Percentiles rank a stretch among this genome's conserved stretches.
Conservation (phyloP, 2,888 invertebrate genomes). For the Drosophila flavopinicola region DNA sequence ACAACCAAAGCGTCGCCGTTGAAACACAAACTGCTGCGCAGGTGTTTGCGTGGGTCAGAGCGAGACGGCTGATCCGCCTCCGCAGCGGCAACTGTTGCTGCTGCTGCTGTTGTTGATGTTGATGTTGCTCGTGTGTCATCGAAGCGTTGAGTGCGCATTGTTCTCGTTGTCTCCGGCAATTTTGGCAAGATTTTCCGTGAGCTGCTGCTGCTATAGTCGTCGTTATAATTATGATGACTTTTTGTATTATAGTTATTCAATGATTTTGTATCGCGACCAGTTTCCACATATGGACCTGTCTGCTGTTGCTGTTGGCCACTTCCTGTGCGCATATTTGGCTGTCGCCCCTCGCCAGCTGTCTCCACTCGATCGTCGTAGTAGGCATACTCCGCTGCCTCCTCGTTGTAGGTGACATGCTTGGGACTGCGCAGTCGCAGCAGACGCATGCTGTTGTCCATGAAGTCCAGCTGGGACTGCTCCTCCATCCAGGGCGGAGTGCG, state of each 20-base stretch:
- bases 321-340: slow-evolving; percentile 76
- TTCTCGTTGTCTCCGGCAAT: slow-evolving; percentile 49
- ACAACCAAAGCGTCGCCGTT: slow-evolving; percentile 80
- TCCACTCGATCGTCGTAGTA: too few relatives aligned
- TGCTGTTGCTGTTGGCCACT: slow-evolving; percentile 53
- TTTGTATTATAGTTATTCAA: slow-evolving; percentile 71
- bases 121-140: slow-evolving; percentile 52
- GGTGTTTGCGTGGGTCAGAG: slow-evolving; percentile 76
- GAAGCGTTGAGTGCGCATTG: slow-evolving; percentile 42
- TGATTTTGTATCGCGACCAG: slow-evolving; percentile 64
- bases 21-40: slow-evolving; percentile 83
- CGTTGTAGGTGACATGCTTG: slow-evolving; percentile 74
- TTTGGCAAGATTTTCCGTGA: slow-evolving; percentile 75
- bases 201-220: slow-evolving; percentile 33
- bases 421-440: slow-evolving; percentile 62
- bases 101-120: slow-evolving; percentile 9
- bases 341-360: too few relatives aligned
- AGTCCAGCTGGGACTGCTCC: slow-evolving; percentile 39
- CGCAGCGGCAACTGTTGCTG: slow-evolving; percentile 26
- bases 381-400: slow-evolving; percentile 70
- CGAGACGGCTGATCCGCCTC: slow-evolving; percentile 46
- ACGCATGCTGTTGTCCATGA: slow-evolving; percentile 61
- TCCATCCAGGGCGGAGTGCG: slow-evolving; percentile 33
- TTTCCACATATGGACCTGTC: slow-evolving; percentile 68
- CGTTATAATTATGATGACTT: slow-evolving; percentile 51